Percentiles rank a stretch among this genome's conserved stretches.
Evolutionary conservation across 2,797 vertebrate species (phyloP).

Genomic region (Gymnothorax reevesii): DNA sequence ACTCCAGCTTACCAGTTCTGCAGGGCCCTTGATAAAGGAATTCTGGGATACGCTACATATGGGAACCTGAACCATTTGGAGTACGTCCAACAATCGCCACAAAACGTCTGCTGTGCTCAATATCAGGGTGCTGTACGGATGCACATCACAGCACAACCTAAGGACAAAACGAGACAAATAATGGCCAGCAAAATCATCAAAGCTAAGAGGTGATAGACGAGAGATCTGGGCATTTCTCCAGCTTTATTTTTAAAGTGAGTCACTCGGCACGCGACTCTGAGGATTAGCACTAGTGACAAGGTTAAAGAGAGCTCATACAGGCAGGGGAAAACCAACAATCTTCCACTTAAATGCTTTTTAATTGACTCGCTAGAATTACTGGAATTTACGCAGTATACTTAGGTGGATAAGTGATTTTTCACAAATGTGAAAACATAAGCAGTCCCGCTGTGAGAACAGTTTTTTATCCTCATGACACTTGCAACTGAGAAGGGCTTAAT

Average conservation of each 20-base stretch:
- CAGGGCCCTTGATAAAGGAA: not conserved
- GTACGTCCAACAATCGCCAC: not conserved
- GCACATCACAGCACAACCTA: not conserved
- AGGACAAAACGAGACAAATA: not conserved
- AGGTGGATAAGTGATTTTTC: too few species aligned
- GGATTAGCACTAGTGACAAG: not conserved
- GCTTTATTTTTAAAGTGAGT: not conserved
- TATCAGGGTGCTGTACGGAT: not conserved
- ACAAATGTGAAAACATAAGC: too few species aligned
- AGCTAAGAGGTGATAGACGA: not conserved
- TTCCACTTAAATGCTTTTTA: constrained; percentile 8
- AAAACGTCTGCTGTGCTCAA: not conserved
- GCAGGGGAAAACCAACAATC: not conserved
- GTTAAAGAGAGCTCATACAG: not conserved
- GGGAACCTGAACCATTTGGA: not conserved
- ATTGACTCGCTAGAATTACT: not conserved
- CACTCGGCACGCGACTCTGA: not conserved
- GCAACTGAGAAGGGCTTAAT: too few species aligned
- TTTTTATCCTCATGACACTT: too few species aligned
- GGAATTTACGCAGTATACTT: too few species aligned
- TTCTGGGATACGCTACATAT: not conserved
- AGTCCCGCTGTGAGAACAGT: too few species aligned
- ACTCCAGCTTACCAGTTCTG: not conserved
- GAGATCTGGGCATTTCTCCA: not conserved
- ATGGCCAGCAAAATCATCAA: not conserved